phyloP scores from a whole-genome alignment of 2,888 invertebrate species.

The Pasiphila rectangulata region DNA sequence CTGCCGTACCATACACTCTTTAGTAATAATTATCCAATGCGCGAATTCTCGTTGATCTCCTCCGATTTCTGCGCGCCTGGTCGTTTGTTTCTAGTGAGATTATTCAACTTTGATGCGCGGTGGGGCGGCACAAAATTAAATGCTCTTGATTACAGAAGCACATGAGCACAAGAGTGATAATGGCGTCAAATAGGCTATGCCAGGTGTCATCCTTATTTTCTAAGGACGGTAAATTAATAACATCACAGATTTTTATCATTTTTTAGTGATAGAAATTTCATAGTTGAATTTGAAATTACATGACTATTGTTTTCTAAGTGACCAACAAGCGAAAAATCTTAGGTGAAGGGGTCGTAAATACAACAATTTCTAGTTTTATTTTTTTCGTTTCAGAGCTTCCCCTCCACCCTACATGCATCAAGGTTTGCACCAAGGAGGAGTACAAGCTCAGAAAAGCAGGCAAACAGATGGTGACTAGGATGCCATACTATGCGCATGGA shows the following conservation, averaged over 20 bases:
- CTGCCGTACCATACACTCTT: conserved; percentile 2
- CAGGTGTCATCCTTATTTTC: no score
- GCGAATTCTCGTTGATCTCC: conserved; percentile 2
- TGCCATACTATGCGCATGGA: conserved; percentile 61
- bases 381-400: conserved; percentile 50
- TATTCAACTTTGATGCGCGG: conserved; percentile 22
- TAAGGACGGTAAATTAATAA: no score
- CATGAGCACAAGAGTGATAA: no score
- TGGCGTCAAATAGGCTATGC: no score
- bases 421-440: conserved; percentile 67
- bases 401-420: conserved; percentile 67
- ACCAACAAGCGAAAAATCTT: no score
- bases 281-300: no score
- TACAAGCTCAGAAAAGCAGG: conserved; percentile 51
- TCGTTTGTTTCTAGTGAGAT: conserved; percentile 13
- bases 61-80: conserved; percentile 13
- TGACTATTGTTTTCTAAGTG: no score
- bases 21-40: neutral
- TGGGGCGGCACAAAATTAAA: conserved; percentile 3
- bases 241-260: no score
- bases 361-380: no score
- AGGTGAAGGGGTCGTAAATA: no score
- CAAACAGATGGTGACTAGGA: conserved; percentile 39
- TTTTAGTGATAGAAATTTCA: no score
- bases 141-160: neutral